phyloP scores from a whole-genome alignment of 2,888 invertebrate species.

The Lasioglossum vierecki region DNA sequence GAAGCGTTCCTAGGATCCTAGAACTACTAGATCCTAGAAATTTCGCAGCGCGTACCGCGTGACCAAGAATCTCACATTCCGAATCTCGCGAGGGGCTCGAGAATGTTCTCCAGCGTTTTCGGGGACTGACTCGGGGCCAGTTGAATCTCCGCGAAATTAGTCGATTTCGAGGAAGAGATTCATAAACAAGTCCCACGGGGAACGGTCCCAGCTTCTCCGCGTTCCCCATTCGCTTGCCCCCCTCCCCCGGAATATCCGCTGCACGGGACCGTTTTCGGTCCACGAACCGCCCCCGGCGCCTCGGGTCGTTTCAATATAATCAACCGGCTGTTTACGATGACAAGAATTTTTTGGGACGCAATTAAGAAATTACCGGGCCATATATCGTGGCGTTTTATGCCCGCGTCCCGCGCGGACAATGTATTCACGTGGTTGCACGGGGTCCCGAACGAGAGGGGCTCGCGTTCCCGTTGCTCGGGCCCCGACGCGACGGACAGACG shows the following conservation, averaged over 20 bases:
- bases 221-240: not conserved
- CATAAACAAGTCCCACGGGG: conserved; percentile 38
- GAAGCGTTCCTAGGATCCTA: conserved; percentile 30
- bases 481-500: conserved; percentile 77
- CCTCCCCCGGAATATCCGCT: not conserved
- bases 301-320: conserved; percentile 78
- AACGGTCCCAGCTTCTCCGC: conserved; percentile 27
- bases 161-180: conserved; percentile 18
- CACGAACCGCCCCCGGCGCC: conserved; percentile 75
- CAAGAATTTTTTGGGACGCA: conserved; percentile 82
- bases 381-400: conserved; percentile 82
- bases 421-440: conserved; percentile 81
- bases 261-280: conserved; percentile 27
- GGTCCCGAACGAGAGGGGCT: conserved; percentile 32
- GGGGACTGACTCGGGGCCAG: not conserved
- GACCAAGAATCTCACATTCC: conserved; percentile 26
- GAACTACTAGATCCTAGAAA: not conserved
- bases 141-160: not conserved
- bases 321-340: conserved; percentile 82
- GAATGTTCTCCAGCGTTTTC: conserved; percentile 42
- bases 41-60: not conserved
- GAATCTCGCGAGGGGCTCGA: not conserved
- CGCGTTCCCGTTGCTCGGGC: conserved; percentile 57
- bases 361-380: conserved; percentile 83
- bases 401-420: conserved; percentile 70